These are phyloP conservation scores for Actinia equina DNA, from an alignment of 64 coral and sea anemone genomes.

Conservation along the genomic window DNA sequence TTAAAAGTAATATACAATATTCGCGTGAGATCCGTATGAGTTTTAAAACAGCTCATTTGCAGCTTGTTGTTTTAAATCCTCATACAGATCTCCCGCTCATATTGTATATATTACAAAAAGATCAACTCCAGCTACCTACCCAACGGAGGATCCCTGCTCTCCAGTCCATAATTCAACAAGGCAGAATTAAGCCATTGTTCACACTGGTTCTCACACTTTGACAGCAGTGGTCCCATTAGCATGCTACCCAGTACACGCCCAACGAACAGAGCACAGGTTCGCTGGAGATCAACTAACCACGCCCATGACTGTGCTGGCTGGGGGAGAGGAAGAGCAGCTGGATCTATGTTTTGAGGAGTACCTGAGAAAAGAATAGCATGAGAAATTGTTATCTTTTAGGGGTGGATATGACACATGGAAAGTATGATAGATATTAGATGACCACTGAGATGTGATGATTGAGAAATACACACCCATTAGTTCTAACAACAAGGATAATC, in stretches of 20 bases:
- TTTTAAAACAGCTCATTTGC: no score
- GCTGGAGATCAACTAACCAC: constrained; percentile 71
- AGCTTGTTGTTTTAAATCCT: no score
- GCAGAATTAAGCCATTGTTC: constrained; percentile 77
- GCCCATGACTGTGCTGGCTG: constrained; percentile 70
- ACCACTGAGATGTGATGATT: no score
- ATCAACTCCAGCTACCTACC: constrained; percentile 2
- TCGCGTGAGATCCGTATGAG: no score
- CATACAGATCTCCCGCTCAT: no score
- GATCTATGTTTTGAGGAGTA: constrained; percentile 75
- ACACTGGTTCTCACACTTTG: constrained; percentile 66
- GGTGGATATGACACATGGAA: no score
- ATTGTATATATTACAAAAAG: no score
- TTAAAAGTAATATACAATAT: no score
- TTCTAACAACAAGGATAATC: no score
- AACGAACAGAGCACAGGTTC: constrained; percentile 60
- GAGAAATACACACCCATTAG: no score
- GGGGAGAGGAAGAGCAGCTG: constrained; percentile 53
- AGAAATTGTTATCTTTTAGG: background rate
- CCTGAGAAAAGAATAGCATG: constrained; percentile 12
- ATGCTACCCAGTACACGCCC: constrained; percentile 67
- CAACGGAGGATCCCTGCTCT: constrained; percentile 57
- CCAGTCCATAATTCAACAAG: constrained; percentile 64
- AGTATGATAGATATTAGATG: no score
- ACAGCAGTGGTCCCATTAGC: constrained; percentile 58